Percentiles rank a stretch among this genome's conserved stretches.
These are phyloP conservation scores for Dermatemys mawii DNA, from an alignment of 2,113 vertebrate species.

Conservation along the genomic window DNA sequence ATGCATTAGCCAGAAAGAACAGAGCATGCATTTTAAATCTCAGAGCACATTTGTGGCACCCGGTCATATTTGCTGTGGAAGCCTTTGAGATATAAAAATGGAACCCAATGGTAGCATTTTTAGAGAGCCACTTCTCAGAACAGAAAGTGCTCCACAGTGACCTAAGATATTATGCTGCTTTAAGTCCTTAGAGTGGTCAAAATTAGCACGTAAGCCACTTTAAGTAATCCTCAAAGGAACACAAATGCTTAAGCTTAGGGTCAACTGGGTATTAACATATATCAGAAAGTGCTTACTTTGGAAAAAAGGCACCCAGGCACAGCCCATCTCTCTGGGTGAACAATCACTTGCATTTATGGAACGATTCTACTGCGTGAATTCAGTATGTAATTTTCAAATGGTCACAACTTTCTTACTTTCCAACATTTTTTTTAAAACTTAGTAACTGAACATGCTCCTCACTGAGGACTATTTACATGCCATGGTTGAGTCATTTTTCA, in stretches of 20 bases:
- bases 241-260: background rate
- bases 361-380: fast-evolving
- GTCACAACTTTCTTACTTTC: background rate
- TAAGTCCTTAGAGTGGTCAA: constrained; percentile 11
- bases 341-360: background rate
- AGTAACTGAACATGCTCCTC: background rate
- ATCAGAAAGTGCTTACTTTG: background rate
- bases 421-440: background rate
- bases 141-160: background rate
- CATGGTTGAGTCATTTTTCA: background rate
- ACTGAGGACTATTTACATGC: background rate
- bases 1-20: background rate
- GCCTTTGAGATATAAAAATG: background rate
- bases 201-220: background rate
- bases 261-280: fast-evolving
- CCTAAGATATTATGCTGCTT: background rate
- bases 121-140: background rate
- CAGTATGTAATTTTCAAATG: background rate
- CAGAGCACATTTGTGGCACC: background rate
- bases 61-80: background rate
- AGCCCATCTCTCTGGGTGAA: background rate
- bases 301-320: background rate
- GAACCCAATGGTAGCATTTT: background rate
- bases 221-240: constrained; percentile 6
- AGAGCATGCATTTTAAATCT: background rate